phyloP scores from a whole-genome alignment of 1,140 invertebrate genomes.

The Hydropsyche tenuis region DNA sequence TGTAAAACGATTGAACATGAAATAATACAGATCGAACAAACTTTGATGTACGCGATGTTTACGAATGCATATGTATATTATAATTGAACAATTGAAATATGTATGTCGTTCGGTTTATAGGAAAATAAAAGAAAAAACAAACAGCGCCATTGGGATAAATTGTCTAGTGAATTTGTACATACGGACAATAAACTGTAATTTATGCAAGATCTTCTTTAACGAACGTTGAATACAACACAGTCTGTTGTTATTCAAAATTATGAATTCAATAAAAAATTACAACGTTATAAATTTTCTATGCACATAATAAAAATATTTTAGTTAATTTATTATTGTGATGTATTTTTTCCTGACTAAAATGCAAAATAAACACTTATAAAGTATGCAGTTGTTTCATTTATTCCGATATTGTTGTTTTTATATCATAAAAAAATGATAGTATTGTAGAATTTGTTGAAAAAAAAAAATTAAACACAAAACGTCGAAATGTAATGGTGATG shows the following conservation, averaged over 20 bases:
- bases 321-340: slow-evolving; percentile 21
- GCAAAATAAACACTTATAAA: slow-evolving; percentile 14
- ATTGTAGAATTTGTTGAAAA: no score
- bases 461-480: no score
- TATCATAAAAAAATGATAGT: no score
- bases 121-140: neutral
- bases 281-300: slow-evolving; percentile 11
- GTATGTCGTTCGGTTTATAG: neutral
- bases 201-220: neutral
- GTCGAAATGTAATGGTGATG: no score
- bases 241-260: no score
- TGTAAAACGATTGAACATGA: neutral
- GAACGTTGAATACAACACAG: no score
- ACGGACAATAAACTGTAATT: slow-evolving; percentile 37
- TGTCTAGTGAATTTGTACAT: slow-evolving; percentile 40
- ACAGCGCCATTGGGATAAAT: neutral
- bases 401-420: no score
- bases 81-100: no score
- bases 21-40: neutral
- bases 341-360: slow-evolving; percentile 15
- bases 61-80: neutral
- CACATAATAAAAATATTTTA: slow-evolving; percentile 20
- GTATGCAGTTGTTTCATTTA: no score
- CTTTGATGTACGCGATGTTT: neutral
- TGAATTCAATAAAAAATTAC: neutral